Percentiles rank a stretch among this genome's conserved stretches.
phyloP scores from a whole-genome alignment of 2,888 invertebrate species.

The Campoletis raptor region DNA sequence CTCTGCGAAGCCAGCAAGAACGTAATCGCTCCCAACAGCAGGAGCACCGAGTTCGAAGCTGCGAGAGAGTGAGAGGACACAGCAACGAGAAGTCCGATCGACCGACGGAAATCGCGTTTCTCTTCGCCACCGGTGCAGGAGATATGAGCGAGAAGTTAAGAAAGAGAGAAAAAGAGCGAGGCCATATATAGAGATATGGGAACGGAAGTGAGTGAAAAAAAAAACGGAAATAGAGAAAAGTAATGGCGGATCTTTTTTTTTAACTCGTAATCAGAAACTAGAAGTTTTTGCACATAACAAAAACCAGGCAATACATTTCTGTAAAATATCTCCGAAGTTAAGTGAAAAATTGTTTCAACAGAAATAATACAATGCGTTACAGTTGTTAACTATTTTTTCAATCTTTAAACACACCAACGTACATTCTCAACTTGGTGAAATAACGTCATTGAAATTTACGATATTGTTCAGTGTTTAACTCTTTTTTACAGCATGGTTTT shows the following conservation, averaged over 20 bases:
- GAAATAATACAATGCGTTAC: not conserved
- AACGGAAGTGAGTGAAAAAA: constrained; percentile 25
- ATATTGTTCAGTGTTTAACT: not conserved
- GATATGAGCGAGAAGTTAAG: constrained; percentile 57
- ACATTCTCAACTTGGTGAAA: not conserved
- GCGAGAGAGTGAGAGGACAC: constrained; percentile 44
- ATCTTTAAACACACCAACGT: not conserved
- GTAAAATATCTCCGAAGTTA: not conserved
- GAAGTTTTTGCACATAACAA: not conserved
- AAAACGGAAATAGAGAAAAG: constrained; percentile 33
- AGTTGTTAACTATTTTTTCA: not conserved
- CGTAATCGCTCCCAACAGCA: constrained; percentile 73
- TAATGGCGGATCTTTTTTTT: constrained; percentile 37
- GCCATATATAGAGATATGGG: not conserved
- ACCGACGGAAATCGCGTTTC: constrained; percentile 68
- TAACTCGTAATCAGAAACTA: constrained; percentile 12
- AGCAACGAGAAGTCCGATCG: constrained; percentile 63
- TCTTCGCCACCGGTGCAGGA: constrained; percentile 63
- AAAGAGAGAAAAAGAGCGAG: constrained; percentile 18
- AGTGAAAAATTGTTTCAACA: not conserved
- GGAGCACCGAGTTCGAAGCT: constrained; percentile 43
- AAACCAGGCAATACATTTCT: not conserved
- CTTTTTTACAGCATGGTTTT: not conserved
- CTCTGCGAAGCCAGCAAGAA: constrained; percentile 75
- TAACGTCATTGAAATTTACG: not conserved